A percentile compares a stretch with the other conserved stretches of the same genome.
These are phyloP conservation scores for Drosophila pseudoobscura DNA, from an alignment of 1,140 invertebrate genomes.

Conservation along the genomic window DNA sequence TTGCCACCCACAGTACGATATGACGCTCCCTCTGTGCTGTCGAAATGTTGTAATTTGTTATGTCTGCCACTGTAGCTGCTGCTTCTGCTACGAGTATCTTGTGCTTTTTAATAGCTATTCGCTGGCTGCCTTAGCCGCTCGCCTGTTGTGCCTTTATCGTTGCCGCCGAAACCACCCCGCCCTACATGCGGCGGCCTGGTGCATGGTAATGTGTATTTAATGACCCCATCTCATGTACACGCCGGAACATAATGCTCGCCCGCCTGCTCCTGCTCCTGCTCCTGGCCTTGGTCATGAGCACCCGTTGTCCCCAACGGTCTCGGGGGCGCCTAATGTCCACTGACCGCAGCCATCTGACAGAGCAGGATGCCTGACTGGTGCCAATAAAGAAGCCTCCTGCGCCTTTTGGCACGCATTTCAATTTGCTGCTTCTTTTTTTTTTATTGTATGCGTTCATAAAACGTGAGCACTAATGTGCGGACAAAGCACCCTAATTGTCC, in stretches of 20 bases:
- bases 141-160: constrained; percentile 64
- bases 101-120: constrained; percentile 73
- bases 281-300: constrained; percentile 27
- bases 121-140: constrained; percentile 63
- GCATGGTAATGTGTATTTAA: constrained; percentile 80
- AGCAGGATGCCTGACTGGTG: constrained; percentile 45
- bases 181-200: constrained; percentile 20
- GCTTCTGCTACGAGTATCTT: constrained; percentile 50
- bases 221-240: constrained; percentile 81
- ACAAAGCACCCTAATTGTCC: constrained; percentile 47
- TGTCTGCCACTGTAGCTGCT: constrained; percentile 49
- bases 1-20: neutral
- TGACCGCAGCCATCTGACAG: constrained; percentile 38
- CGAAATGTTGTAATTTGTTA: constrained; percentile 74
- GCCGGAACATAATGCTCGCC: constrained; percentile 58
- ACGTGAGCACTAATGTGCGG: constrained; percentile 43
- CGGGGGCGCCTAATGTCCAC: constrained; percentile 62
- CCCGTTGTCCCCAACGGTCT: constrained; percentile 51
- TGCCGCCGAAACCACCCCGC: neutral
- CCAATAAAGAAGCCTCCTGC: constrained; percentile 61
- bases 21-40: constrained; percentile 49
- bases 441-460: constrained; percentile 64
- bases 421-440: constrained; percentile 23
- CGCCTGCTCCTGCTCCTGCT: constrained; percentile 47
- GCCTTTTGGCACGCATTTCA: constrained; percentile 56